phyloP scores from a whole-genome alignment of 2,797 vertebrate species.

The Siniperca scherzeri region DNA sequence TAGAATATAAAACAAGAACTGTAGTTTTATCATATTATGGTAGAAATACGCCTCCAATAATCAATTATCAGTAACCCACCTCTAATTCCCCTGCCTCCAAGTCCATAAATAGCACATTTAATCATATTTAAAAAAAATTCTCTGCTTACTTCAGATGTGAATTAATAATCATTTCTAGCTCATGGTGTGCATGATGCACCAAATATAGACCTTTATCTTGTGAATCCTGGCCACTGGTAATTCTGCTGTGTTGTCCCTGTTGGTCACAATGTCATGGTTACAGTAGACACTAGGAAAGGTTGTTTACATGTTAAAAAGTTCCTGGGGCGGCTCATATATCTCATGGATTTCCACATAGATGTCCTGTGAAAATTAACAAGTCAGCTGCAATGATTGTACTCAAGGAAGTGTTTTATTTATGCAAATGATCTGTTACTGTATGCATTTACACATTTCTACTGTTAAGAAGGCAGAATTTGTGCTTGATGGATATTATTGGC shows the following conservation, averaged over 20 bases:
- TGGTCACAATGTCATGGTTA: conserved; percentile 69
- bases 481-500: neutral
- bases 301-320: conserved; percentile 73
- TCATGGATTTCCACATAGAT: conserved; percentile 17
- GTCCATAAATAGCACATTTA: neutral
- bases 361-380: conserved; percentile 10
- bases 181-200: neutral
- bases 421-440: neutral
- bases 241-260: conserved; percentile 25
- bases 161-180: neutral
- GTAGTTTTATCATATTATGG: neutral
- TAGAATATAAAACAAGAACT: neutral
- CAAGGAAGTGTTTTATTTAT: neutral
- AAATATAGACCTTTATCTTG: neutral
- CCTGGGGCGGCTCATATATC: conserved; percentile 52
- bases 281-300: conserved; percentile 61
- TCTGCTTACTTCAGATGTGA: neutral
- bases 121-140: neutral
- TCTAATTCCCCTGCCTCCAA: neutral
- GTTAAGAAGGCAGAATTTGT: neutral
- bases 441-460: neutral
- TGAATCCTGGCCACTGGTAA: neutral
- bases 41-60: neutral
- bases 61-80: neutral
- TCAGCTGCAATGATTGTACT: neutral